phyloP scores from a whole-genome alignment of 2,113 vertebrate species.

The Rhinoderma darwinii region DNA sequence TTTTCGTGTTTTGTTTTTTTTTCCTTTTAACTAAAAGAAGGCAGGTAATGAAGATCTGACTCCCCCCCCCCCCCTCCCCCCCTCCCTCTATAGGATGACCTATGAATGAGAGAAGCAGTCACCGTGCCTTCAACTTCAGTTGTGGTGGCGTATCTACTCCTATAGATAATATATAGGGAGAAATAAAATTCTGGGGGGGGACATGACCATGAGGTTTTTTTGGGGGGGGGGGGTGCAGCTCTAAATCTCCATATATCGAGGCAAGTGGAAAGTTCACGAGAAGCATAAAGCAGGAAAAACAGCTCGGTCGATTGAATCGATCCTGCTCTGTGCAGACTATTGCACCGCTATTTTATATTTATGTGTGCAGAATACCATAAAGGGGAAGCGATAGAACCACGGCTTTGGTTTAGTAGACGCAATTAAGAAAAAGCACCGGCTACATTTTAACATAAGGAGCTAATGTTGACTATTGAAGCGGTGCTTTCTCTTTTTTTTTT shows the following conservation, averaged over 20 bases:
- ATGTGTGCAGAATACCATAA: slow-evolving; percentile 11
- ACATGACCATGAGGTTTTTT: neutral
- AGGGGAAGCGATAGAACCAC: neutral
- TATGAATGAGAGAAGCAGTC: slow-evolving; percentile 57
- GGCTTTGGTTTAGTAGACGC: neutral
- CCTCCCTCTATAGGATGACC: slow-evolving; percentile 73
- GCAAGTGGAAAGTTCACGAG: neutral
- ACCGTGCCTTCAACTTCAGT: neutral
- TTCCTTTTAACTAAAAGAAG: slow-evolving; percentile 78
- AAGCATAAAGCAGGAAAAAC: slow-evolving; percentile 45
- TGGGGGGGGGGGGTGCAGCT: neutral
- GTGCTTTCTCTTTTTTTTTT: neutral
- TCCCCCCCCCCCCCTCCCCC: slow-evolving; percentile 69
- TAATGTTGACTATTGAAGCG: slow-evolving; percentile 7
- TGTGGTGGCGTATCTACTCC: neutral
- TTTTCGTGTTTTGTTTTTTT: slow-evolving; percentile 68
- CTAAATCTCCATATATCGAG: neutral
- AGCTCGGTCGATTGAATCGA: slow-evolving; percentile 43
- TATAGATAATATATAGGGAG: neutral
- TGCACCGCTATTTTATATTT: slow-evolving; percentile 33
- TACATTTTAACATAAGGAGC: slow-evolving; percentile 16
- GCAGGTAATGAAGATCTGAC: slow-evolving; percentile 72
- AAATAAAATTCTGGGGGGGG: neutral
- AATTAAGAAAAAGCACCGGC: slow-evolving; percentile 12
- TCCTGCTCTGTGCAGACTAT: slow-evolving; percentile 60